phyloP scores from a whole-genome alignment of 2,797 vertebrate species.

The Melanotaenia maccullochi region DNA sequence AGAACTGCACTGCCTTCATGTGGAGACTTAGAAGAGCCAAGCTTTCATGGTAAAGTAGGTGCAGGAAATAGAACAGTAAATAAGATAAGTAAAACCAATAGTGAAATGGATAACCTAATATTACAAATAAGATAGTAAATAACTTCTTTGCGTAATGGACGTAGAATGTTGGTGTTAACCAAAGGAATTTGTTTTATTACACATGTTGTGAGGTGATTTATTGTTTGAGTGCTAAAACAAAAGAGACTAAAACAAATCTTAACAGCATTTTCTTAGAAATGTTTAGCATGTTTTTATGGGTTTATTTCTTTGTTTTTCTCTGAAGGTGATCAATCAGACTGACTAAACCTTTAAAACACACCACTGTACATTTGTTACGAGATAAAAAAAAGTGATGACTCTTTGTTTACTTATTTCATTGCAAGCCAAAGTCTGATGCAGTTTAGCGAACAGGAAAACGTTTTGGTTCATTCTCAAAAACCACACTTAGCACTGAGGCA shows the following conservation, averaged over 20 bases:
- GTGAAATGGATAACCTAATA: neutral
- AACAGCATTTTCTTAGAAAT: neutral
- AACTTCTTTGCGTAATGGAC: neutral
- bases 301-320: neutral
- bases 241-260: neutral
- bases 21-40: neutral
- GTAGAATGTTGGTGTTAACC: neutral
- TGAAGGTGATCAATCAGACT: neutral
- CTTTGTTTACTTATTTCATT: neutral
- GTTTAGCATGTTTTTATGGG: neutral
- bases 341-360: neutral
- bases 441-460: neutral
- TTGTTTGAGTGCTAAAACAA: neutral
- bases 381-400: neutral
- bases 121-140: neutral
- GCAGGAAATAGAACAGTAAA: slow-evolving; percentile 1
- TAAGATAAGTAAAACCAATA: too few species aligned
- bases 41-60: slow-evolving; percentile 24
- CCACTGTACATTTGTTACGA: neutral
- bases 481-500: slow-evolving; percentile 8
- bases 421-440: slow-evolving; percentile 5
- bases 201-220: slow-evolving; percentile 8
- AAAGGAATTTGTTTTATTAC: neutral
- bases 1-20: neutral
- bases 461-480: neutral